Evolutionary conservation across 2,113 vertebrate genomes (phyloP).

Genomic region (Lycocorax pyrrhopterus): DNA sequence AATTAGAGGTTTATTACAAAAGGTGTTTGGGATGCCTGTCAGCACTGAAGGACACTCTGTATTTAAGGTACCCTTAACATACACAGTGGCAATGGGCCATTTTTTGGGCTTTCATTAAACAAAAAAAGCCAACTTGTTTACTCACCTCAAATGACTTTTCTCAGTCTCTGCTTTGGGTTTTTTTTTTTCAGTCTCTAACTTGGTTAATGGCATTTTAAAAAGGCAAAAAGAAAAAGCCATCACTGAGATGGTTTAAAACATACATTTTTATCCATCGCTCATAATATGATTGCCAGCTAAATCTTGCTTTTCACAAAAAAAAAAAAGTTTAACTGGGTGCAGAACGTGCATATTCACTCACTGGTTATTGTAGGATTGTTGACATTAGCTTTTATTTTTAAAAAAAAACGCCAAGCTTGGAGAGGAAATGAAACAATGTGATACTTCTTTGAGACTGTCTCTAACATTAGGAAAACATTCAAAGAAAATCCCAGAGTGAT

Average conservation of each 20-base stretch:
- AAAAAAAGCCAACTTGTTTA: conserved; percentile 22
- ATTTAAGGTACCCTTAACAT: neutral
- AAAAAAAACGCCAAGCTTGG: neutral
- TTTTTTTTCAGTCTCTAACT: neutral
- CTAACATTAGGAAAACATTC: neutral
- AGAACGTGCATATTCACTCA: neutral
- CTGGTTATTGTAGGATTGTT: neutral
- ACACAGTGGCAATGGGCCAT: neutral
- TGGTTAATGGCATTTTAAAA: neutral
- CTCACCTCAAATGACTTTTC: conserved; percentile 33
- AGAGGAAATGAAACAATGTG: conserved; percentile 3
- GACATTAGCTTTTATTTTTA: conserved; percentile 1
- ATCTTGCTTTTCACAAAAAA: neutral
- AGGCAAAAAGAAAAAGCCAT: neutral
- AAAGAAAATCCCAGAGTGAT: neutral
- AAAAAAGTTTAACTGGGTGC: neutral
- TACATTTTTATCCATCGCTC: neutral
- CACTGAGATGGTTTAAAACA: neutral
- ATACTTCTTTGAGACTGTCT: neutral
- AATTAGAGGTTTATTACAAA: conserved; percentile 44
- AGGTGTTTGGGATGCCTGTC: conserved; percentile 26
- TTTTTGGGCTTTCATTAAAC: neutral
- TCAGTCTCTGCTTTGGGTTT: neutral
- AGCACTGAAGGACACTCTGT: conserved; percentile 17
- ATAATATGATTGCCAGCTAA: neutral